Percentiles rank a stretch among this genome's conserved stretches.
phyloP scores from a whole-genome alignment of 2,113 vertebrate genomes.

The Protomyctophum bolini region DNA sequence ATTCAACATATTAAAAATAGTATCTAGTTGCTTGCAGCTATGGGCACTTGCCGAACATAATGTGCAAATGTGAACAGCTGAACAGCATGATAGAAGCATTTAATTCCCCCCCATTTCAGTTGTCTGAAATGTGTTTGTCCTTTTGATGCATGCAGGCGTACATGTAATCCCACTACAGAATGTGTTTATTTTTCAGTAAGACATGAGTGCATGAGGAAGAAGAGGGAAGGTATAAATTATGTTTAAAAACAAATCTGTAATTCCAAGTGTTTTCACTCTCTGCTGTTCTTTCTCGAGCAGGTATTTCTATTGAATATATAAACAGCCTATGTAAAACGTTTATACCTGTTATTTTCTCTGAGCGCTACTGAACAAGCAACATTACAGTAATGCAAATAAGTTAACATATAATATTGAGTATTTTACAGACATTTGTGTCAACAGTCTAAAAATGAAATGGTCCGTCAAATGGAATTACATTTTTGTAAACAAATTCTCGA shows the following conservation, averaged over 20 bases:
- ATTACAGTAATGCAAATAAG: constrained; percentile 62
- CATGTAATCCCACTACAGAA: neutral
- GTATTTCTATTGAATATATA: constrained; percentile 38
- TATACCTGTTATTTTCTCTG: constrained; percentile 59
- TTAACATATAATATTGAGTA: constrained; percentile 62
- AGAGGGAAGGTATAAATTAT: neutral
- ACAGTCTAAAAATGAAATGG: constrained; percentile 48
- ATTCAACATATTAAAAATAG: too few species aligned
- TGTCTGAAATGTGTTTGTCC: neutral
- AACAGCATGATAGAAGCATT: neutral
- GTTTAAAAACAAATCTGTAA: neutral
- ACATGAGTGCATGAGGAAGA: neutral
- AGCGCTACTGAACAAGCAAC: constrained; percentile 57
- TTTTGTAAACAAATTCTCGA: constrained; percentile 28
- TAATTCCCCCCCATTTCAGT: neutral
- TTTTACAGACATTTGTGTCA: constrained; percentile 65
- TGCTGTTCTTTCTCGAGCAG: neutral
- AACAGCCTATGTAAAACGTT: constrained; percentile 53
- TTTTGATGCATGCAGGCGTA: neutral
- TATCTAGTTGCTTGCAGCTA: too few species aligned
- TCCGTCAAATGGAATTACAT: constrained; percentile 48
- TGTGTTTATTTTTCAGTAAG: neutral
- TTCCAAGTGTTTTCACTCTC: neutral
- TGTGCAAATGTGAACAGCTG: too few species aligned
- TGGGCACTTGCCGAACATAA: neutral